phyloP scores from a whole-genome alignment of 2,113 vertebrate genomes.

The Semicossyphus pulcher region DNA sequence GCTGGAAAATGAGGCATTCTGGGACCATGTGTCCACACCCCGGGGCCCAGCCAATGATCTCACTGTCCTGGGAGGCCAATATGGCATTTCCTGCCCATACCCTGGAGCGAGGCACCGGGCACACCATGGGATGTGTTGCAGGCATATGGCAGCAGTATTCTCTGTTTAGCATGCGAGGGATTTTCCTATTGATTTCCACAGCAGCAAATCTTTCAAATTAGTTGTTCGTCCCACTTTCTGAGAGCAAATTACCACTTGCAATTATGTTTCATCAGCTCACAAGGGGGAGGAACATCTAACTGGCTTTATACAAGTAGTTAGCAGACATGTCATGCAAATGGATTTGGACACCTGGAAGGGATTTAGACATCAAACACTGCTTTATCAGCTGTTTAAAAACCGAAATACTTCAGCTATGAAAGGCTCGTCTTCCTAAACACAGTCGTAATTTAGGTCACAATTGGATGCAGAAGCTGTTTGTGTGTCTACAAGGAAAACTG shows the following conservation, averaged over 20 bases:
- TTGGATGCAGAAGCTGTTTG: neutral
- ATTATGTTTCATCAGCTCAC: conserved; percentile 68
- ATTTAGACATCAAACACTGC: conserved; percentile 39
- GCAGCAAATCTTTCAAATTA: conserved; percentile 34
- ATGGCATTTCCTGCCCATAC: conserved; percentile 72
- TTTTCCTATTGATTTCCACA: conserved; percentile 44
- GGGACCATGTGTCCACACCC: conserved; percentile 77
- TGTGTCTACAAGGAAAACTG: neutral
- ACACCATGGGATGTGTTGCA: conserved; percentile 33
- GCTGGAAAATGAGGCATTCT: conserved; percentile 39
- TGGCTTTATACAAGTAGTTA: conserved; percentile 35
- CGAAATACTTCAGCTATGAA: neutral
- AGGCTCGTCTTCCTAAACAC: neutral
- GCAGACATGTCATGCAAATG: conserved; percentile 36
- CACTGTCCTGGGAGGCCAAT: conserved; percentile 68
- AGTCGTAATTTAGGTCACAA: neutral
- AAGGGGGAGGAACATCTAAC: conserved; percentile 22
- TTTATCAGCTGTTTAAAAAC: conserved; percentile 51
- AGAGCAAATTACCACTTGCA: conserved; percentile 48
- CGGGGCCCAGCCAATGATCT: conserved; percentile 65
- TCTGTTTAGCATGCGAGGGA: conserved; percentile 44
- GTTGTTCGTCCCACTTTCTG: conserved; percentile 19
- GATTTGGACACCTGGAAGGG: conserved; percentile 63
- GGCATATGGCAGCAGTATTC: conserved; percentile 63
- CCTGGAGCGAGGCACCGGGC: conserved; percentile 35